Conservation (phyloP, 2,113 vertebrate species). For the Atractosteus spatula region DNA sequence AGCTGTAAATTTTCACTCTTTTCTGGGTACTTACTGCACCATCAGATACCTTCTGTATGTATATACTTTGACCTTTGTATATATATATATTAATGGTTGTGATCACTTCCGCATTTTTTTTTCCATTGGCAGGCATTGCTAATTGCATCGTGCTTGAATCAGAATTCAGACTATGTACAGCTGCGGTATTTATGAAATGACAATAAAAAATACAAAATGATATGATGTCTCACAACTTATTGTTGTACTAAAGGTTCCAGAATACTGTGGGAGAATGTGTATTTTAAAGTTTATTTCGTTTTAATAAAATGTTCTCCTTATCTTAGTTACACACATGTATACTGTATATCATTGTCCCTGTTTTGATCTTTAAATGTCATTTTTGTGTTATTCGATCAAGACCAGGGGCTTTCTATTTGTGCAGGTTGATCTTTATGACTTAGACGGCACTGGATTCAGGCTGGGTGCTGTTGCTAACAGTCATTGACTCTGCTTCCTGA, state of each 20-base stretch:
- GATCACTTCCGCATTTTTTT: slow-evolving; percentile 67
- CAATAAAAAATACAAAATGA: slow-evolving; percentile 40
- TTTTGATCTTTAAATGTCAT: too few species aligned
- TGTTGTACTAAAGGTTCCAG: background rate
- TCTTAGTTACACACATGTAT: too few species aligned
- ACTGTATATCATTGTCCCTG: too few species aligned
- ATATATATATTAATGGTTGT: slow-evolving; percentile 69
- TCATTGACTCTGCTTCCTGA: too few species aligned
- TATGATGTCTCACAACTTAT: slow-evolving; percentile 42
- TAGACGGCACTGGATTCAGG: too few species aligned
- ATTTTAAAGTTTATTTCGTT: too few species aligned
- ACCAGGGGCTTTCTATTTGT: too few species aligned
- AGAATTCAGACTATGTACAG: slow-evolving; percentile 74
- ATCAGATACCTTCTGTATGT: slow-evolving; percentile 56
- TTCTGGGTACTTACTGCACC: slow-evolving; percentile 34
- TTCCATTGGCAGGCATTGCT: slow-evolving; percentile 68
- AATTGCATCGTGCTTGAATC: slow-evolving; percentile 77
- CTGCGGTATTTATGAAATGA: slow-evolving; percentile 65
- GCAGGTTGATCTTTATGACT: too few species aligned
- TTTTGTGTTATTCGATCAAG: too few species aligned
- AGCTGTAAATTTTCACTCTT: slow-evolving; percentile 42
- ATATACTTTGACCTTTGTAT: slow-evolving; percentile 71
- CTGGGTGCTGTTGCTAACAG: too few species aligned
- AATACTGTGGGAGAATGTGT: too few species aligned
- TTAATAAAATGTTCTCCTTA: too few species aligned